phyloP scores from a whole-genome alignment of 2,888 invertebrate genomes.

The Mesochorus sp. region DNA sequence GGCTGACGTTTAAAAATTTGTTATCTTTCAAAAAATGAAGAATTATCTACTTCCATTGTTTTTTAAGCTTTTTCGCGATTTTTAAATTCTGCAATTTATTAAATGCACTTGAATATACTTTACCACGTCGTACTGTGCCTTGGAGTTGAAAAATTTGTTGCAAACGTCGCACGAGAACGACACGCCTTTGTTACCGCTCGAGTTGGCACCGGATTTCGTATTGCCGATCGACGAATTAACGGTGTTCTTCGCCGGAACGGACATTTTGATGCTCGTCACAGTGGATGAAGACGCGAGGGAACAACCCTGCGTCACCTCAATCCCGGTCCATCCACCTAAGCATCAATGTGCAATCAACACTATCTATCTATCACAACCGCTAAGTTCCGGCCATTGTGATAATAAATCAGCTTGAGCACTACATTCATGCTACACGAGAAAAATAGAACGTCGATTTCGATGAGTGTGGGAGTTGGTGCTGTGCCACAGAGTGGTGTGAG shows the following conservation, averaged over 20 bases:
- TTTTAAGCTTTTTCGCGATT: not conserved
- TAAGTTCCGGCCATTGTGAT: conserved; percentile 76
- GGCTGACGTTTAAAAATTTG: too few species aligned
- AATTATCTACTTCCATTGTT: too few species aligned
- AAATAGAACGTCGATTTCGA: conserved; percentile 69
- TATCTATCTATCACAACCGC: conserved; percentile 83
- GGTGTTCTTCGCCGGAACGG: not conserved
- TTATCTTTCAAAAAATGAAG: conserved; percentile 5
- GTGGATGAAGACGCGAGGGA: conserved; percentile 52
- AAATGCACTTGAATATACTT: not conserved
- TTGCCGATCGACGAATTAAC: not conserved
- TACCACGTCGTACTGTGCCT: conserved; percentile 78
- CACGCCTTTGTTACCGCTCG: conserved; percentile 65
- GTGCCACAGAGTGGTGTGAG: conserved; percentile 18
- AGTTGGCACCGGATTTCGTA: conserved; percentile 12
- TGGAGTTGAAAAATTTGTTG: conserved; percentile 80
- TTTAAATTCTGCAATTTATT: not conserved
- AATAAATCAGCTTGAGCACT: conserved; percentile 82
- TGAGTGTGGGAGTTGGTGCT: conserved; percentile 51
- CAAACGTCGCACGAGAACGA: conserved; percentile 75
- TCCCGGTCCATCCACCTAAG: conserved; percentile 78
- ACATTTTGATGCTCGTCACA: conserved; percentile 22
- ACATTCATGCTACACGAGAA: conserved; percentile 80
- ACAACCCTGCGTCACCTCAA: conserved; percentile 66
- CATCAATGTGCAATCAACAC: conserved; percentile 82